phyloP scores from a whole-genome alignment of 2,113 vertebrate genomes.

The Otolemur garnettii region DNA sequence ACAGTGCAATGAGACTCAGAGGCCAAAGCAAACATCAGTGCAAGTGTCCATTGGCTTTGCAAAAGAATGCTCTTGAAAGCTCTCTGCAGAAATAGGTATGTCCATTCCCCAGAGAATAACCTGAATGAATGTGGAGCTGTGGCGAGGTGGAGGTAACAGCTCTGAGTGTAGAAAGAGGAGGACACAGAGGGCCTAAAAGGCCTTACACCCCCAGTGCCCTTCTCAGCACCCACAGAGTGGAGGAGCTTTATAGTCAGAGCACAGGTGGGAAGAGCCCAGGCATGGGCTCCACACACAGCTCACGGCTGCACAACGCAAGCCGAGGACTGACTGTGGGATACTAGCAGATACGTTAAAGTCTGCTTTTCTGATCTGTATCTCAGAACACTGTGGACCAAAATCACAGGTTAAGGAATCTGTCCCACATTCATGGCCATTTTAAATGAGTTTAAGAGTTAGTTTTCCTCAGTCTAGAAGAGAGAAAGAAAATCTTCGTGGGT shows the following conservation, averaged over 20 bases:
- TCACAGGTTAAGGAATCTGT: background rate
- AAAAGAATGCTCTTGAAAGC: background rate
- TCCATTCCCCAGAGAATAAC: background rate
- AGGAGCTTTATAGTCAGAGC: background rate
- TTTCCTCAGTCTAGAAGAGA: background rate
- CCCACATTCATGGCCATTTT: background rate
- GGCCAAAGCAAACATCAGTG: background rate
- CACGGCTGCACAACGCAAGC: background rate
- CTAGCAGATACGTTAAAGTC: background rate
- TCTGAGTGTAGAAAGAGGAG: background rate
- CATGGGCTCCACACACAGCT: background rate
- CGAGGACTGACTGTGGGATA: background rate
- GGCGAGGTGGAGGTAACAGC: accelerated
- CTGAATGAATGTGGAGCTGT: background rate
- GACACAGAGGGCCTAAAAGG: background rate
- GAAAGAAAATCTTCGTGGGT: background rate
- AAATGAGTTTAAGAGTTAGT: background rate
- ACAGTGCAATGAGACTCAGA: background rate
- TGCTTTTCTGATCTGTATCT: background rate
- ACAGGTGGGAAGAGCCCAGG: too few relatives aligned
- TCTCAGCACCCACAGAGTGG: background rate
- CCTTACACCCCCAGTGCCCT: accelerated
- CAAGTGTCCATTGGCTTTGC: background rate
- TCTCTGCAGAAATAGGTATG: background rate
- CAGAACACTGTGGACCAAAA: background rate